Evolutionary conservation across 2,797 vertebrate species (phyloP), one percentile per base, ranked within the genome.

Genomic region (Eleutherodactylus coqui): DNA sequence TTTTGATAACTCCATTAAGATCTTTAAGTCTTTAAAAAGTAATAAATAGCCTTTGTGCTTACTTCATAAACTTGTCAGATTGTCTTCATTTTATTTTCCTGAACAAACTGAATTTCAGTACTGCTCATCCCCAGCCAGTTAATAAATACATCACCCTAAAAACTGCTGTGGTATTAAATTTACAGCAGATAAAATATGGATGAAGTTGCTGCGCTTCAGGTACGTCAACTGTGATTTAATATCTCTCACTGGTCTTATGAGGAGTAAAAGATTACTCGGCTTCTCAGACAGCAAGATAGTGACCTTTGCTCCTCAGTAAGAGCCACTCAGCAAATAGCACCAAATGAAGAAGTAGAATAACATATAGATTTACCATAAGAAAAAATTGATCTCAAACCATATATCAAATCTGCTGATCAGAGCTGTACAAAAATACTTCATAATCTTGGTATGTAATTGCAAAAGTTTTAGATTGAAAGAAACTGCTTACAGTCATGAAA

Each of bases 151-250:
- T 96, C 96, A 95, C 95, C 94, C 91, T 95, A 95, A 97, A 97
- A 98, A 96, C 95, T 97, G 96, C 96, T 96, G 96, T 91, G 92
- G 94, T 96, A 96, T 96, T 96, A 97, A 95, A 96, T 93, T 93
- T 94, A 92, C 87, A 91, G 82, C 92, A 92, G 94, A 97, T 98
- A 96, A 98, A 98, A 98, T 98, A 98, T 97, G 96, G 96, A 98
- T 98, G 96, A 96, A 95, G 95, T 95, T 93, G 92, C 94, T 87
- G 92, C 88, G 94, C 96, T 95, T 94, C 96, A 96, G 97, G 96
- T 98, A 96, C 92, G 95, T 97, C 96, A 96, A 94, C 94, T 94
- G 96, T 97, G 97, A 99, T 99, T 98, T 97, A 97, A 98, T 96
- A 95, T 96, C 95, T 95, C 94, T 94, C 93, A 93, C 92, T 94